Base-by-base conservation (phyloP, 2,888 invertebrate species). In the Trachelus troglodyta region DNA sequence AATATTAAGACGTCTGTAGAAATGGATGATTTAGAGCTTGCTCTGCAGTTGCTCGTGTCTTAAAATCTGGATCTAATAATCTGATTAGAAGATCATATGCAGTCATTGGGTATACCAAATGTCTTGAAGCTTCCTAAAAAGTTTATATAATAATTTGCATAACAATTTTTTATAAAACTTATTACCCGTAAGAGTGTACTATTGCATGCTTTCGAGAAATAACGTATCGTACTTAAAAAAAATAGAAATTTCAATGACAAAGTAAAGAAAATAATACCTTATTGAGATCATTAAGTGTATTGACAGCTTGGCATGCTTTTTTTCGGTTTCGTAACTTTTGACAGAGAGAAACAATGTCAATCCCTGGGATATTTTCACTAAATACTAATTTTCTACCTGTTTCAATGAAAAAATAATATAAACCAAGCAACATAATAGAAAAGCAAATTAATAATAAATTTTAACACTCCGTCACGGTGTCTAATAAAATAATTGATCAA, bases 11-110 rank as follows among this genome's bases (percentile, higher is more conserved):
- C 4, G 40, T 40, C 15, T 40, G 40, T 0, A 97, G 93, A 92
- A 97, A 97, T 75, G 96, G 94, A 93, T 97, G 97, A 71, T 92
- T 90, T 40, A 97, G 92, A 71, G 97, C 97, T 79, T 94, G 94
- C 31, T 93, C 93, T 40, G 97, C 97, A 12, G 95, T 94, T 81
- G 95, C 94, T 85, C 97, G 94, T 56, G 93, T 93, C 86, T 93
- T 92, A n/a, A 96, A 96, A 93, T 96, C 94, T n/a, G 96, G 93
- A 90, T 96, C 96, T 85, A 98, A 92, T 85, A 98, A 93, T 76
- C 93, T 93, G 83, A 92, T 92, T 78, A 97, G 93, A 83, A 98
- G 93, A 88, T 96, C 94, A 92, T 95, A 97, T 1, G 97, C 97
- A 81, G 94, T 92, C 85, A 94, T 93, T 34, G 97, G 96, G 92